These are phyloP conservation scores for Ophiothrix spiculata DNA, from an alignment of 35 echinoderm and acorn worm genomes.

Conservation along the genomic window DNA sequence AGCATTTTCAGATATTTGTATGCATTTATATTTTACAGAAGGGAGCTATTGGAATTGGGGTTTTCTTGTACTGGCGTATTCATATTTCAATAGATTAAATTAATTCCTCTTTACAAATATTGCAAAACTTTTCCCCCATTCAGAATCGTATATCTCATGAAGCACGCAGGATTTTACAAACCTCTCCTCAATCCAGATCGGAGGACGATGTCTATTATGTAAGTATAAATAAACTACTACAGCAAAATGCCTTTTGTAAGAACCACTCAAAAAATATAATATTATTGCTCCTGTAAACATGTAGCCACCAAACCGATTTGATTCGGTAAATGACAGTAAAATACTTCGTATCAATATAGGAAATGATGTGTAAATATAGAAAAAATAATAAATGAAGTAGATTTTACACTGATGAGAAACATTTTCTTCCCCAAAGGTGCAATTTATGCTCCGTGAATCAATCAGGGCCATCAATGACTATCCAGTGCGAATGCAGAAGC, in stretches of 20 bases:
- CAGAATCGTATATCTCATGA: conserved; percentile 33
- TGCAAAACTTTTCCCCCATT: neutral
- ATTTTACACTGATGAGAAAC: neutral
- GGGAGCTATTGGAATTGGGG: neutral
- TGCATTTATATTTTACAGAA: neutral
- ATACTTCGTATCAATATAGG: neutral
- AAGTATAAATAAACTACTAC: neutral
- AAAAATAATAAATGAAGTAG: neutral
- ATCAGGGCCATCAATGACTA: conserved; percentile 45
- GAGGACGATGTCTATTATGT: conserved; percentile 42
- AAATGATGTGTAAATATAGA: neutral
- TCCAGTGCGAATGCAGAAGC: conserved; percentile 57
- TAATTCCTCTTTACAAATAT: neutral
- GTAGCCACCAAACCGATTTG: neutral
- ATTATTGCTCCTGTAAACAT: neutral
- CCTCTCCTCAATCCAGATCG: conserved; percentile 31
- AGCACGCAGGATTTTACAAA: conserved; percentile 5
- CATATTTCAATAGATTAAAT: no score
- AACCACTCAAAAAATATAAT: neutral
- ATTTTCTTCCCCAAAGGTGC: conserved; percentile 23
- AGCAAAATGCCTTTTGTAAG: neutral
- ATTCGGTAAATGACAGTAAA: neutral
- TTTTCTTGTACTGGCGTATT: no score
- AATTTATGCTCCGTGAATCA: conserved; percentile 38
- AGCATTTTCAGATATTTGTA: neutral